These are phyloP conservation scores for Willowsia nigromaculata DNA, from an alignment of 2,888 invertebrate genomes.

Conservation along the genomic window DNA sequence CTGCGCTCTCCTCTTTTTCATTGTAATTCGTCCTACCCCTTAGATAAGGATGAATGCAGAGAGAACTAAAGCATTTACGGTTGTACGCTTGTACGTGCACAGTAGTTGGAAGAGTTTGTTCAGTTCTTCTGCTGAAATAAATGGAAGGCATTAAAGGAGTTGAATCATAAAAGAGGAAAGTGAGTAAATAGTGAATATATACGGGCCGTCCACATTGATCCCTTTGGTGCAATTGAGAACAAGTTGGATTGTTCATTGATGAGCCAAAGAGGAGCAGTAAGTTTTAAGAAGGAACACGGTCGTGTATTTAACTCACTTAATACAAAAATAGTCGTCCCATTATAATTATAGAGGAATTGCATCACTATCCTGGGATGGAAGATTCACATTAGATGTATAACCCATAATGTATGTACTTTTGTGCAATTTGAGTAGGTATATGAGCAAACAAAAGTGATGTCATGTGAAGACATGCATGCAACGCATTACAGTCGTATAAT, in stretches of 20 bases:
- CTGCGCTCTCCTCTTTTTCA: slow-evolving; percentile 43
- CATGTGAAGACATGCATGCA: background rate
- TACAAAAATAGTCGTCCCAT: background rate
- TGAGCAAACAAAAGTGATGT: background rate
- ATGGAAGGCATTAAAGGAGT: slow-evolving; percentile 47
- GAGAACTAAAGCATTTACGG: slow-evolving; percentile 14
- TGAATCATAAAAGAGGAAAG: slow-evolving; percentile 65
- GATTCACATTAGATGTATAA: no score
- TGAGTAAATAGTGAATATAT: slow-evolving; percentile 64
- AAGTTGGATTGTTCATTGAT: slow-evolving; percentile 73
- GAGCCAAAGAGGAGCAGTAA: slow-evolving; percentile 72
- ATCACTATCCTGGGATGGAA: background rate
- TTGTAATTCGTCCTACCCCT: slow-evolving; percentile 66
- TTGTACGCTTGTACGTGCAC: background rate
- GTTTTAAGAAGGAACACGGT: slow-evolving; percentile 48
- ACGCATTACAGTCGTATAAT: background rate
- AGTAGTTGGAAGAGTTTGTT: background rate
- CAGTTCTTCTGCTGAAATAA: slow-evolving; percentile 35
- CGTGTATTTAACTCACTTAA: slow-evolving; percentile 55
- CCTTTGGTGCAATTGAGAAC: slow-evolving; percentile 74
- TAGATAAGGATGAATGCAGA: slow-evolving; percentile 45
- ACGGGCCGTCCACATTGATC: slow-evolving; percentile 75
- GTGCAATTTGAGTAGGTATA: no score
- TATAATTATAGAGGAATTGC: background rate
- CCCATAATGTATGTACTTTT: background rate